Evolutionary conservation across 1,140 invertebrate genomes (phyloP), one percentile per base, ranked within the genome.

Genomic region (Sminthurides bifidus): DNA sequence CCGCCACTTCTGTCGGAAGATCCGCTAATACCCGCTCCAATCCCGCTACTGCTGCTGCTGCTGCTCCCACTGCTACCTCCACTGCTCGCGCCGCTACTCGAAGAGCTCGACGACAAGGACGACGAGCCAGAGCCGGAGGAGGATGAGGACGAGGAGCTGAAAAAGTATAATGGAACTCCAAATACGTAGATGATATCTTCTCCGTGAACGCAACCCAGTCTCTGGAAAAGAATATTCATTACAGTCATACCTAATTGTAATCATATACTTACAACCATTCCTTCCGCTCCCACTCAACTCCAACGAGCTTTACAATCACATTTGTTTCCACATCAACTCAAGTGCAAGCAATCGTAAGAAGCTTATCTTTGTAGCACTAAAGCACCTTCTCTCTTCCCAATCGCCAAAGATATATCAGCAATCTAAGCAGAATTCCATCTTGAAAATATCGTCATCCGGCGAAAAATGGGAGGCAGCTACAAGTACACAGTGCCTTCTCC

Each of bases 181-280:
- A 81, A 76, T 33, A 81, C 69, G 61, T 78, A 81, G 12, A 76
- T 70, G 43, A 81, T 56, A 55, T 81, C 78, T 60, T 80, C 79
- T 0, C 77, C 79, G 49, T 75, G 72, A 19, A 79, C 70, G 40
- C 74, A 72, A 0, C 75, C 76, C 29, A 70, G 54, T 24, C 68
- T 55, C 61, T 66, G 70, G 24, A 64, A 49, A 54, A 2, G 37
- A 21, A 15, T 46, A 54, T 14, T 30, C 19, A 44, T n/a, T n/a
- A n/a, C n/a, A n/a, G n/a, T n/a, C n/a, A n/a, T n/a, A n/a, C n/a
- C n/a, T n/a, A 14, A 27, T 48, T 23, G 29, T 27, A 48, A 19
- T 31, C 23, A 30, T 24, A 41, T 8, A 26, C 30, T 44, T 46
- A 31, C 12, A 46, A 54, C 10, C 19, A 46, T 40, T 21, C 5